A percentile compares a stretch with the other conserved stretches of the same genome.
Conservation (phyloP, 2,888 invertebrate species). For the Sarcophaga carnaria region DNA sequence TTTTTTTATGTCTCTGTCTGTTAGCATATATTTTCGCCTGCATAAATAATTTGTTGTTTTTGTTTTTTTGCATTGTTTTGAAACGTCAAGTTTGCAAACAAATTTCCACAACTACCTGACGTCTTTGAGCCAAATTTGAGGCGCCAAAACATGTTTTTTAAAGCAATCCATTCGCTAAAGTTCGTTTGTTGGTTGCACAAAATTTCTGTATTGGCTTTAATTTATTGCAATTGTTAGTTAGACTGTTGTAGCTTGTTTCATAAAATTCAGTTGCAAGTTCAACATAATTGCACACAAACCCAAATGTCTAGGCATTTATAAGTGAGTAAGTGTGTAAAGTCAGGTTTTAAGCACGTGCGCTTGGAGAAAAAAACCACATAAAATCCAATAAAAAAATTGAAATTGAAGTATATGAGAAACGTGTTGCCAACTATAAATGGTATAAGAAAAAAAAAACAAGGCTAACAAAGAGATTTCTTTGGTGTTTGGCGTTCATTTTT, state of each 20-base stretch:
- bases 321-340: slow-evolving; percentile 10
- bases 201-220: neutral
- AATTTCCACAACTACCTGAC: slow-evolving; percentile 64
- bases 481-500: too few species aligned
- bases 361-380: slow-evolving; percentile 2
- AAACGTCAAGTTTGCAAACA: slow-evolving; percentile 46
- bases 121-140: slow-evolving; percentile 66
- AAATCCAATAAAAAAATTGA: neutral
- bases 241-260: neutral
- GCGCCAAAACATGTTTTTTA: slow-evolving; percentile 66
- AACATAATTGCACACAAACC: slow-evolving; percentile 61
- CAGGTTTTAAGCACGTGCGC: slow-evolving; percentile 65
- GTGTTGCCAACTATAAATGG: neutral
- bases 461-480: neutral
- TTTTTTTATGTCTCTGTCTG: too few species aligned
- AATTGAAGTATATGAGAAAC: neutral
- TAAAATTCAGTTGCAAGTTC: slow-evolving; percentile 66
- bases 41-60: too few species aligned
- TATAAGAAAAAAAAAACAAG: slow-evolving; percentile 3
- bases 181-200: neutral
- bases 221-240: slow-evolving; percentile 26
- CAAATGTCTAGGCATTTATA: slow-evolving; percentile 37
- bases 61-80: too few species aligned
- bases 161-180: neutral
- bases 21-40: too few species aligned